phyloP scores from a whole-genome alignment of 2,888 invertebrate species.

The Drosophila emarginata region DNA sequence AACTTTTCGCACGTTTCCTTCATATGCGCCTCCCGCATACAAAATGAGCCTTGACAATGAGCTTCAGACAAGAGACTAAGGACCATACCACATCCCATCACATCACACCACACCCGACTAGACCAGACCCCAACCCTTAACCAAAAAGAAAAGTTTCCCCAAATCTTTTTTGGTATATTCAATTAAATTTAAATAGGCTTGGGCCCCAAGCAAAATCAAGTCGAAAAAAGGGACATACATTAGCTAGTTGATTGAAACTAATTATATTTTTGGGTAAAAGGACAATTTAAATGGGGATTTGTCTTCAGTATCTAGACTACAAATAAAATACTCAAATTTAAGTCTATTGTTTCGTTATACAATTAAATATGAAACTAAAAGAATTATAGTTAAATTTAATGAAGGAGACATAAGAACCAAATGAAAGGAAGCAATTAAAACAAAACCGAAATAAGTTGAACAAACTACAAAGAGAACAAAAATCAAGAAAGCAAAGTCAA shows the following conservation, averaged over 20 bases:
- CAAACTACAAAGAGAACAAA: too few relatives aligned
- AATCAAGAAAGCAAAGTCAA: too few relatives aligned
- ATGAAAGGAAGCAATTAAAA: too few relatives aligned
- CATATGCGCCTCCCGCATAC: slow-evolving; percentile 1
- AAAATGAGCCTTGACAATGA: background rate
- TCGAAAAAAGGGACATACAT: background rate
- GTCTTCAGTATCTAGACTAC: background rate
- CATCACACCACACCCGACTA: slow-evolving; percentile 35
- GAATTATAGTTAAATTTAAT: background rate
- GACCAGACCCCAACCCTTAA: slow-evolving; percentile 14
- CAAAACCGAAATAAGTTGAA: too few relatives aligned
- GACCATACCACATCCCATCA: background rate
- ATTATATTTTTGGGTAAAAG: background rate
- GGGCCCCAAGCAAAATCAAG: slow-evolving; percentile 5
- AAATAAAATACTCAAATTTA: background rate
- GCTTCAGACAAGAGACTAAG: background rate
- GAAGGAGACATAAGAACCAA: too few relatives aligned
- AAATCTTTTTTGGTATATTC: slow-evolving; percentile 57
- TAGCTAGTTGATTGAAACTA: slow-evolving; percentile 6
- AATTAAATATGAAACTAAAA: background rate
- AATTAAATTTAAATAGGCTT: slow-evolving; percentile 63
- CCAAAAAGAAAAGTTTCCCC: slow-evolving; percentile 43
- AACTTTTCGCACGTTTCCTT: slow-evolving; percentile 12
- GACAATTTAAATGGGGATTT: slow-evolving; percentile 4
- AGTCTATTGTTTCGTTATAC: background rate